Base-by-base conservation (phyloP, 2,113 vertebrate species). In the Hirundichthys speculiger region DNA sequence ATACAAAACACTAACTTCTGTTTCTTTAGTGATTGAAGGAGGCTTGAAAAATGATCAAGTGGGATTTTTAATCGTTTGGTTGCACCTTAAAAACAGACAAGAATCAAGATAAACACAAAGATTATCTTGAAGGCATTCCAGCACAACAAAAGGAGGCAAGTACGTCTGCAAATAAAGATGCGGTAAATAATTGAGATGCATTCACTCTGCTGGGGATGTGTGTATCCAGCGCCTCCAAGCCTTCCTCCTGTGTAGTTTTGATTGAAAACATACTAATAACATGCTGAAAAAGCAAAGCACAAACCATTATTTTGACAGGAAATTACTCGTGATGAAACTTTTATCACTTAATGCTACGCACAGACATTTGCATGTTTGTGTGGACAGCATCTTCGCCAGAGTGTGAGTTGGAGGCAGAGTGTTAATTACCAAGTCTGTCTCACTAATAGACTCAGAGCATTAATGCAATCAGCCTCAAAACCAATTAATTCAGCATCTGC, bases 401-500 rank as follows among this genome's bases (percentile, higher is more conserved):
- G 62, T 73, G 57, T 40, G 49, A 54, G 41, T 74, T 52, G 39
- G 74, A 80, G 70, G 73, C 59, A 62, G 48, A 40, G 80, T 83
- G 88, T 87, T 90, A 87, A 88, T 90, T 84, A 86, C 73, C 49
- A 53, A 34, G 83, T 73, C 77, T 67, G 62, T 80, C 77, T 71
- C 61, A 57, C 76, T 89, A 86, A 88, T 85, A 82, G 74, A 85
- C 83, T 81, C 64, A 13, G 60, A 72, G 72, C 80, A 76, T 89
- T 85, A 88, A 89, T 84, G 79, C 82, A 87, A 86, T 90, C 89
- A 88, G 78, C 85, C 84, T 83, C 84, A 77, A 84, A 86, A 81
- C 69, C 84, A 89, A 89, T 89, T 88, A 84, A 88, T 88, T 82
- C 79, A 82, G 79, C 89, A 90, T 89, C 89, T 90, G 89, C 84